A percentile compares a stretch with the other conserved stretches of the same genome.
Conservation (phyloP, 2,888 invertebrate genomes). For the Leptothorax acervorum region DNA sequence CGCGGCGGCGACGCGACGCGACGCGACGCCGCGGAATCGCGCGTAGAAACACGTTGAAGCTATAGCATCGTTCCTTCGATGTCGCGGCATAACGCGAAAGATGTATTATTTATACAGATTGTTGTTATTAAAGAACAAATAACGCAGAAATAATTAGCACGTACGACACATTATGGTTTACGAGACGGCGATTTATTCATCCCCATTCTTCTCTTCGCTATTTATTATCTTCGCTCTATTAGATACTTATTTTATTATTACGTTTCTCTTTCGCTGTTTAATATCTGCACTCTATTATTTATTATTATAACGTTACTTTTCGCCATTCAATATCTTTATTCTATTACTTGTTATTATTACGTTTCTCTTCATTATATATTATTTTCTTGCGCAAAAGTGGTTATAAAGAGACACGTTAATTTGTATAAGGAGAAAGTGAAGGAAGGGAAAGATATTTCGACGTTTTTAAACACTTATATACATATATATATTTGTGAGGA, state of each 20-base stretch:
- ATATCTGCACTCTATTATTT: not conserved
- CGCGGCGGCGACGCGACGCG: not conserved
- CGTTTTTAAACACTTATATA: not conserved
- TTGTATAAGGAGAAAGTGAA: not conserved
- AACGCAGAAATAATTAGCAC: conserved; percentile 62
- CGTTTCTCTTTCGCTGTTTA: not conserved
- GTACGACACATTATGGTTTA: conserved; percentile 44
- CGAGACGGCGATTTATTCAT: conserved; percentile 49
- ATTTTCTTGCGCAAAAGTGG: not conserved
- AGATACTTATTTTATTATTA: not conserved
- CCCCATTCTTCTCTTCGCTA: not conserved
- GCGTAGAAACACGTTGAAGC: conserved; percentile 40
- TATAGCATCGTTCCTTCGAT: conserved; percentile 53
- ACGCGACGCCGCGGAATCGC: not conserved
- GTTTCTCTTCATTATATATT: not conserved
- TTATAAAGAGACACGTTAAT: not conserved
- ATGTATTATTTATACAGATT: conserved; percentile 70
- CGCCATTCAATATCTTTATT: not conserved
- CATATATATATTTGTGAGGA: too few relatives aligned
- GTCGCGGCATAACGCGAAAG: conserved; percentile 57
- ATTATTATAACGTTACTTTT: not conserved
- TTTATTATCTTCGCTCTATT: not conserved
- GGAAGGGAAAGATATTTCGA: not conserved
- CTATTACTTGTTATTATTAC: not conserved
- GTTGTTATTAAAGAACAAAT: conserved; percentile 66